Evolutionary conservation across 2,888 invertebrate genomes (phyloP).

Genomic region (Amblyjoppa proteus): DNA sequence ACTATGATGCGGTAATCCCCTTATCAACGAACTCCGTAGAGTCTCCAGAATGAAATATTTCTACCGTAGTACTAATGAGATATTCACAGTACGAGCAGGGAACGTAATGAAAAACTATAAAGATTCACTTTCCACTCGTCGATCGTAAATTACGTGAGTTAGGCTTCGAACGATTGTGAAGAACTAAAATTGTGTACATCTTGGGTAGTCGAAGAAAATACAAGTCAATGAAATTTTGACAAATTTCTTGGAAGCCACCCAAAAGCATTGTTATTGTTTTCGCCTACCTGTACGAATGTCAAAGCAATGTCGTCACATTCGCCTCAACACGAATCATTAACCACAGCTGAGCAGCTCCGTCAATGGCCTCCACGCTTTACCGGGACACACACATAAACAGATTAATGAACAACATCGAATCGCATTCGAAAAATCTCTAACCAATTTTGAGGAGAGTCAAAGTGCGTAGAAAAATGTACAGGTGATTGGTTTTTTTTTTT

Average conservation of each 20-base stretch:
- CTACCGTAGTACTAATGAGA: background rate
- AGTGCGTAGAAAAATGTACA: background rate
- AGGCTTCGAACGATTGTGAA: background rate
- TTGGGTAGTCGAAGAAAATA: background rate
- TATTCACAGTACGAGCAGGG: background rate
- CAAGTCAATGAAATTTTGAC: background rate
- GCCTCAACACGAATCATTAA: background rate
- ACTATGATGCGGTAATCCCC: background rate
- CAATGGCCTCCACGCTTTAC: background rate
- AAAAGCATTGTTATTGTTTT: constrained; percentile 6
- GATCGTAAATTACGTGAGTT: background rate
- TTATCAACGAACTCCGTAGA: constrained; percentile 37
- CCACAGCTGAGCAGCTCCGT: background rate
- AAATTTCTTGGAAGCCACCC: background rate
- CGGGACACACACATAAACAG: background rate
- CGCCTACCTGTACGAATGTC: constrained; percentile 59
- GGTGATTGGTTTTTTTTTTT: constrained; percentile 43
- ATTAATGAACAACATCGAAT: background rate
- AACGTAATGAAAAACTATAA: background rate
- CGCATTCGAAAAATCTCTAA: background rate
- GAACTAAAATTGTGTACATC: background rate
- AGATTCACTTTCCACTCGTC: background rate
- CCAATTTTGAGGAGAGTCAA: background rate
- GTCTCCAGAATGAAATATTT: background rate
- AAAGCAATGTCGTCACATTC: constrained; percentile 40